Conservation (phyloP, 2,797 vertebrate species). For the Sebastes paucispinis region DNA sequence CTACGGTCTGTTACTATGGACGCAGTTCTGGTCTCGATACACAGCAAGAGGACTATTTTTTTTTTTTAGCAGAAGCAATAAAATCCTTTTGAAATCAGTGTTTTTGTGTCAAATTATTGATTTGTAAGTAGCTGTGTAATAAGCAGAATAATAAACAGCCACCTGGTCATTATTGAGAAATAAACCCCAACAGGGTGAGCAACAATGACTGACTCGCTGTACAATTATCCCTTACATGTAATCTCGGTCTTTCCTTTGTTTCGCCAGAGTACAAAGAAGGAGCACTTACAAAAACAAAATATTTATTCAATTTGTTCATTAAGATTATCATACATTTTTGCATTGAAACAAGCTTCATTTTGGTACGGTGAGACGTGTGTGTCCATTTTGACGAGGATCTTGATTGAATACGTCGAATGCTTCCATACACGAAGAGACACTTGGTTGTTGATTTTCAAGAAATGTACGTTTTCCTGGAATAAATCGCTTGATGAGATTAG, state of each 20-base stretch:
- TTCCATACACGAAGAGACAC: conserved; percentile 57
- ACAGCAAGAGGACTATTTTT: neutral
- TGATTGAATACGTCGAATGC: conserved; percentile 63
- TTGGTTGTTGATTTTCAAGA: conserved; percentile 34
- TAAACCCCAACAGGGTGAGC: neutral
- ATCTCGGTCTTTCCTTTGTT: neutral
- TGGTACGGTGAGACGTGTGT: conserved; percentile 66
- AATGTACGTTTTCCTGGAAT: conserved; percentile 46
- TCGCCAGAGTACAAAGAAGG: conserved; percentile 9
- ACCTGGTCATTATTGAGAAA: neutral
- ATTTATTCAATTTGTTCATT: conserved; percentile 78
- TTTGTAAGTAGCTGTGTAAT: neutral
- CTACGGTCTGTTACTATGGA: neutral
- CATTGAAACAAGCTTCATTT: conserved; percentile 79
- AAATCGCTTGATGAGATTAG: conserved; percentile 43
- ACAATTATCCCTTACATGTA: neutral
- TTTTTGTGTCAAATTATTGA: neutral
- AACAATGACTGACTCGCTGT: neutral
- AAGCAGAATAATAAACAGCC: neutral
- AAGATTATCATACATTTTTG: conserved; percentile 79
- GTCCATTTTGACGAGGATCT: conserved; percentile 61
- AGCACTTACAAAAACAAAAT: conserved; percentile 80
- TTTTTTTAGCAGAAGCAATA: neutral
- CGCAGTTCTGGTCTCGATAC: neutral
- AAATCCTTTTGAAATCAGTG: neutral